Evolutionary conservation across 1,140 invertebrate genomes (phyloP).

Genomic region (Archivesica marissinica): DNA sequence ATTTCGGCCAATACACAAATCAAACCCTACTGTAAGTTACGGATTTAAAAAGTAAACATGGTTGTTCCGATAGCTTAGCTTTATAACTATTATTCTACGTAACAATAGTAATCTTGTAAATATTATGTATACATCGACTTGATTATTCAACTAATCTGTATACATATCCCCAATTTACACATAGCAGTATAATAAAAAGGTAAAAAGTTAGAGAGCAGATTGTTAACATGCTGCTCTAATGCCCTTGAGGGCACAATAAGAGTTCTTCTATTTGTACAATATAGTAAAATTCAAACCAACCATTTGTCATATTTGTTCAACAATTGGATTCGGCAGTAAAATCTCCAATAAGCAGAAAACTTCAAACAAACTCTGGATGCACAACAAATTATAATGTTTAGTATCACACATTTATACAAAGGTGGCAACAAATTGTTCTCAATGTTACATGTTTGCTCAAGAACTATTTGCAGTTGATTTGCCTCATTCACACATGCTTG

Average conservation of each 20-base stretch:
- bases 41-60: not conserved
- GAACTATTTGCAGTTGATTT: not conserved
- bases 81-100: conserved; percentile 5
- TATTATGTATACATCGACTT: conserved; percentile 29
- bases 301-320: conserved; percentile 49
- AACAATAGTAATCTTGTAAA: conserved; percentile 57
- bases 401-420: not conserved
- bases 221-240: conserved; percentile 31
- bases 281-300: conserved; percentile 41
- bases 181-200: conserved; percentile 36
- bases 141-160: conserved; percentile 55
- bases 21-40: not conserved
- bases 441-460: not conserved
- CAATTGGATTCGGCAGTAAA: conserved; percentile 42
- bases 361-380: conserved; percentile 38
- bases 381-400: conserved; percentile 37
- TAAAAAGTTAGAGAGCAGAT: conserved; percentile 37
- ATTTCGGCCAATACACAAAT: conserved; percentile 31
- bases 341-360: conserved; percentile 38
- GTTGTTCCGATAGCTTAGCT: conserved; percentile 7
- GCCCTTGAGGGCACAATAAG: conserved; percentile 32
- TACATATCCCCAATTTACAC: conserved; percentile 50
- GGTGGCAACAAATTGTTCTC: not conserved
- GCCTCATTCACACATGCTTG: not conserved
- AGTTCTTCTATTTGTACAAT: conserved; percentile 6